These are phyloP conservation scores for Papilio protenor DNA, from an alignment of 2,888 invertebrate species.

Conservation along the genomic window DNA sequence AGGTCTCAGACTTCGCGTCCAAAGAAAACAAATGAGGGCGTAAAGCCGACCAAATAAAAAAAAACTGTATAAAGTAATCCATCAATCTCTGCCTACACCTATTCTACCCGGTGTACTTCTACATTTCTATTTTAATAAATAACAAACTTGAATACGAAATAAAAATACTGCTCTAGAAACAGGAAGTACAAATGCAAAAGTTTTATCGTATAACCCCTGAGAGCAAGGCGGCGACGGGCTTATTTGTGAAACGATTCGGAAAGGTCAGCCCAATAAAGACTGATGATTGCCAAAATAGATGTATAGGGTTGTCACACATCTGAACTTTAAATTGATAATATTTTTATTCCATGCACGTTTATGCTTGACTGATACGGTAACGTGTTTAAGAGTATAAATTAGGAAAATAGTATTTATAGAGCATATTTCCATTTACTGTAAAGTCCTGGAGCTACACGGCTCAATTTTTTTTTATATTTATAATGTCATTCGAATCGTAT, in stretches of 20 bases:
- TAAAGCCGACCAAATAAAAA: too few species aligned
- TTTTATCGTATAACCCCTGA: slow-evolving; percentile 30
- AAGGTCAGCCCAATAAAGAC: slow-evolving; percentile 69
- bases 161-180: slow-evolving; percentile 12
- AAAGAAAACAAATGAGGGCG: too few species aligned
- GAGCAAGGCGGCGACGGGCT: slow-evolving; percentile 46
- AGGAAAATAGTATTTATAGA: not conserved
- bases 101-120: not conserved
- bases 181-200: slow-evolving; percentile 33
- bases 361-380: not conserved
- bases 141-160: not conserved
- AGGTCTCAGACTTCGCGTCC: too few species aligned
- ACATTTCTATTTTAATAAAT: not conserved
- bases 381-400: not conserved
- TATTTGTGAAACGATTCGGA: slow-evolving; percentile 60
- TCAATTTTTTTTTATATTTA: too few species aligned
- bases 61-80: not conserved
- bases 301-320: slow-evolving; percentile 27
- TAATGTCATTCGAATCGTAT: too few species aligned
- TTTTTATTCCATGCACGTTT: not conserved
- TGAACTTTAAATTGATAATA: not conserved
- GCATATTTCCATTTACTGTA: not conserved
- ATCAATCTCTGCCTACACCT: too few species aligned
- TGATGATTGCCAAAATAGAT: slow-evolving; percentile 64
- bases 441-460: too few species aligned